Evolutionary conservation across 2,797 vertebrate genomes (phyloP).

Genomic region (Graptemys geographica): DNA sequence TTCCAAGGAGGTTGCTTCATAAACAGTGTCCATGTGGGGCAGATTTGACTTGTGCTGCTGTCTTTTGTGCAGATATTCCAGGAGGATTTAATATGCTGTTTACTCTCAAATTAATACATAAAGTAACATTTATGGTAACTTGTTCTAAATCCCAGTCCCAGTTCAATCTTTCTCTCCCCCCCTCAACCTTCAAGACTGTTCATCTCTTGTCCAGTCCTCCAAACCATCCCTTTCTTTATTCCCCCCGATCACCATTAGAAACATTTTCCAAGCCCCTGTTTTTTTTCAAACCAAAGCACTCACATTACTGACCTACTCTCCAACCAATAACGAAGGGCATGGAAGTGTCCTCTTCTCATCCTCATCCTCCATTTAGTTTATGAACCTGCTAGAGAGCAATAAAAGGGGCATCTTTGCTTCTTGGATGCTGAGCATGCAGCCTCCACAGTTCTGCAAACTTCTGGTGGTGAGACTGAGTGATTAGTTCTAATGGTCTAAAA

Average conservation of each 20-base stretch:
- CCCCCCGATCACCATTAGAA: neutral
- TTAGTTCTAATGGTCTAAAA: neutral
- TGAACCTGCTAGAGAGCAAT: neutral
- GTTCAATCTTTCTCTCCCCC: neutral
- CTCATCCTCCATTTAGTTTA: neutral
- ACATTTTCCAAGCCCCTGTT: neutral
- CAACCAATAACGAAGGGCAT: neutral
- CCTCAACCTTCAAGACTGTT: neutral
- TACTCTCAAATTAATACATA: slow-evolving; percentile 67
- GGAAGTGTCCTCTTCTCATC: neutral
- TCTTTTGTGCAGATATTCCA: slow-evolving; percentile 43
- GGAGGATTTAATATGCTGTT: slow-evolving; percentile 59
- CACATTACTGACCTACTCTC: neutral
- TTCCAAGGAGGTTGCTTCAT: slow-evolving; percentile 66
- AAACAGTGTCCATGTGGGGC: slow-evolving; percentile 45
- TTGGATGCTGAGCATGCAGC: neutral
- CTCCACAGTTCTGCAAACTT: fast-evolving
- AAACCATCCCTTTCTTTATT: neutral
- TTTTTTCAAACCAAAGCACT: neutral
- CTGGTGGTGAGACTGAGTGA: neutral
- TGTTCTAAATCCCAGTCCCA: slow-evolving; percentile 49
- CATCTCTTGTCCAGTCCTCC: neutral
- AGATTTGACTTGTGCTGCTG: slow-evolving; percentile 33
- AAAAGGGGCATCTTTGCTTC: neutral
- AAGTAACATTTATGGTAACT: slow-evolving; percentile 43